A percentile compares a stretch with the other conserved stretches of the same genome.
Conservation (phyloP, 2,888 invertebrate species). For the Callyntrura sp. region DNA sequence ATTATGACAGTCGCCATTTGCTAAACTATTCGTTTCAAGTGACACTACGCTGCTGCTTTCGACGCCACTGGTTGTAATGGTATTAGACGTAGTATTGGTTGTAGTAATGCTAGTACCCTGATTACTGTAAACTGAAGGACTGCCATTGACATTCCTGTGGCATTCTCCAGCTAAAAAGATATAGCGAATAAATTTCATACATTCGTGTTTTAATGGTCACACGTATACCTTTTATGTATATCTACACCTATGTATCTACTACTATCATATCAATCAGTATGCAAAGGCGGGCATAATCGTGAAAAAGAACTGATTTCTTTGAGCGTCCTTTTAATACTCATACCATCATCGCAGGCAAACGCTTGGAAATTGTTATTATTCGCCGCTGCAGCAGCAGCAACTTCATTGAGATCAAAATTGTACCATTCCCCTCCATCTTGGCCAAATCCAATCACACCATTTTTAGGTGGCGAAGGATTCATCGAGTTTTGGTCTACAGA, state of each 20-base stretch:
- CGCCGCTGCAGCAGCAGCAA: constrained; percentile 43
- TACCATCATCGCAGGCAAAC: constrained; percentile 66
- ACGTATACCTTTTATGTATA: too few relatives aligned
- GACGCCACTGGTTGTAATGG: constrained; percentile 14
- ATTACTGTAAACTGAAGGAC: constrained; percentile 43
- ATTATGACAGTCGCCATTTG: constrained; percentile 25
- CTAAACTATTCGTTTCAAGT: constrained; percentile 26
- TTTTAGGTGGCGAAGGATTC: constrained; percentile 59
- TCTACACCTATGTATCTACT: too few relatives aligned
- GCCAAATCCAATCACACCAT: constrained; percentile 67
- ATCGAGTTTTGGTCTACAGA: neutral
- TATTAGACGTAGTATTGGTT: constrained; percentile 13
- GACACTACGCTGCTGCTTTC: constrained; percentile 10
- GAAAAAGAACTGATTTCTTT: constrained; percentile 13
- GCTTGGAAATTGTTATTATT: constrained; percentile 66
- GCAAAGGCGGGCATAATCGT: neutral
- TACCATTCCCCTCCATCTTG: constrained; percentile 58
- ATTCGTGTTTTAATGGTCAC: too few relatives aligned
- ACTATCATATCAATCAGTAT: too few relatives aligned
- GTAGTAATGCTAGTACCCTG: constrained; percentile 58
- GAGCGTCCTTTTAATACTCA: neutral
- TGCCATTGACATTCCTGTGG: constrained; percentile 4
- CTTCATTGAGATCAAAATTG: constrained; percentile 70
- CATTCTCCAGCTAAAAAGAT: constrained; percentile 50
- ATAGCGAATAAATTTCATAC: neutral